Evolutionary conservation across 2,113 vertebrate species (phyloP), one percentile per base, ranked within the genome.

Genomic region (Indicator indicator): DNA sequence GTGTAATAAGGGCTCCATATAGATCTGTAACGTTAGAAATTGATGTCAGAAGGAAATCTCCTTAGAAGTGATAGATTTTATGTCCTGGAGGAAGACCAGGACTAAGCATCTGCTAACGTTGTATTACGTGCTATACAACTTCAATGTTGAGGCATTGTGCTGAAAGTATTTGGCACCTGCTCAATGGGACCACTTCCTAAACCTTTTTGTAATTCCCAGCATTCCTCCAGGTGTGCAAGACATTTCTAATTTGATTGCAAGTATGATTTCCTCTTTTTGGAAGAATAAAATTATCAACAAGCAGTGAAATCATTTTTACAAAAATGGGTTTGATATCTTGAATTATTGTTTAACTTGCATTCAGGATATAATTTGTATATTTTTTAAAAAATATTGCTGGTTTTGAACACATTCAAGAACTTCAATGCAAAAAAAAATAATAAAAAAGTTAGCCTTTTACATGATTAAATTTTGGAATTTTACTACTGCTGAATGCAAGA

Each of bases 141-240:
- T 90, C 56, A 62, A 0, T 24, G 42, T 84, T 48, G 73, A 16
- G 2, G 84, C 72, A 0, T 30, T 52, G 38, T 64, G 68, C 77
- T 92, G 67, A 38, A 89, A 77, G 67, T 72, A 46, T 76, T 79
- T 67, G 75, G 67, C 83, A 89, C 86, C 69, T 81, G 69, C 44
- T 85, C 74, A 71, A 16, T 23, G 83, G 93, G 75, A 96, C 78
- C 86, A 91, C 82, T 97, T 96, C 72, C 52, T 87, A 78, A 94
- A 78, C 38, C 6, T 74, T 95, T 96, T 90, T 91, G 27, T 95
- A 95, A 90, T 60, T 78, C 56, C 54, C 63, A 76, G 56, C 67
- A 58, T 67, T 75, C 84, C 33, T 84, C 20, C 26, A 38, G 60
- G 10, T 88, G 54, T 81, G 71, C 50, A 42, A 84, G 32, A 83